Evolutionary conservation across 2,888 invertebrate genomes (phyloP).

Genomic region (Athrips mouffetella): DNA sequence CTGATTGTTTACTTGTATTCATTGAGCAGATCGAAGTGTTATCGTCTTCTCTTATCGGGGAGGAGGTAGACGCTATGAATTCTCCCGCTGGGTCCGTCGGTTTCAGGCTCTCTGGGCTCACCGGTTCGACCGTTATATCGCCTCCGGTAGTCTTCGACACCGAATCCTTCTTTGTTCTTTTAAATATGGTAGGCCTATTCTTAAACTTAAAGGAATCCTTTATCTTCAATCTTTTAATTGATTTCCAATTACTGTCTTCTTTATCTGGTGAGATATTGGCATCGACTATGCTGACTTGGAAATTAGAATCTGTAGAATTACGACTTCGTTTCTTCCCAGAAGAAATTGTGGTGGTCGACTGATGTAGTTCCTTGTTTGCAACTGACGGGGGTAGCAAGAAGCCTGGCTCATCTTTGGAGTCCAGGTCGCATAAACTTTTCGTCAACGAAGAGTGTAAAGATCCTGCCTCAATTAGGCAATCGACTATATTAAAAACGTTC

Average conservation of each 20-base stretch:
- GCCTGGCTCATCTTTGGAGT: conserved; percentile 60
- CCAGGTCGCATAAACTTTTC: conserved; percentile 69
- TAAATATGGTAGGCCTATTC: conserved; percentile 70
- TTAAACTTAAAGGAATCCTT: conserved; percentile 76
- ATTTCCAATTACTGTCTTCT: conserved; percentile 73
- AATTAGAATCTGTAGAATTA: conserved; percentile 71
- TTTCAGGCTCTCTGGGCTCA: conserved; percentile 61
- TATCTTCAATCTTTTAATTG: conserved; percentile 72
- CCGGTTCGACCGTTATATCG: conserved; percentile 63
- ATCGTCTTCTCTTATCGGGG: conserved; percentile 69
- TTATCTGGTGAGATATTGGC: conserved; percentile 64
- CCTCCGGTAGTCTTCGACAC: conserved; percentile 61
- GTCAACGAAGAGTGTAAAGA: conserved; percentile 68
- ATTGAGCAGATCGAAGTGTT: conserved; percentile 68
- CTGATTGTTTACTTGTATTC: conserved; percentile 71
- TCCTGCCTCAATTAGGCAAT: conserved; percentile 63
- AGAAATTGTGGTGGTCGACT: conserved; percentile 68
- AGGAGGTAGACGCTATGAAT: conserved; percentile 66
- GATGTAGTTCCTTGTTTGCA: conserved; percentile 58
- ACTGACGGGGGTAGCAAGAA: conserved; percentile 56
- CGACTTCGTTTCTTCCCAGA: conserved; percentile 72
- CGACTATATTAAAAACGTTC: conserved; percentile 70
- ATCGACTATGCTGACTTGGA: conserved; percentile 62
- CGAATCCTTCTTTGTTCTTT: conserved; percentile 65
- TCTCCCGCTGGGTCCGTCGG: conserved; percentile 70